Evolutionary conservation across 1,140 invertebrate species (phyloP), one percentile per base, ranked within the genome.

Genomic region (Dolichoris vasculosae): DNA sequence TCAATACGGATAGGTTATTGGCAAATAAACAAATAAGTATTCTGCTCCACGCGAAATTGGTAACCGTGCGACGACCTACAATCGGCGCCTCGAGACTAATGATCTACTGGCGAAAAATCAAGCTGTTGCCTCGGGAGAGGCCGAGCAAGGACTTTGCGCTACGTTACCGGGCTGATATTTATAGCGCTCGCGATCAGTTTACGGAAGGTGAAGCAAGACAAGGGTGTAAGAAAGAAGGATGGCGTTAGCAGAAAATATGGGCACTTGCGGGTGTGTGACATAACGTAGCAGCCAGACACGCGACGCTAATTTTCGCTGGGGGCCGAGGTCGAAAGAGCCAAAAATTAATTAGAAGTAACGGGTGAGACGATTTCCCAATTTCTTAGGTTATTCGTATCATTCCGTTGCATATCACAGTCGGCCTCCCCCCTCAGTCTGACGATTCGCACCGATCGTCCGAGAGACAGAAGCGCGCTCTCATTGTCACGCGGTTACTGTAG

Each of bases 281-380:
- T 78, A n/a, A 63, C 20, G 26, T 17, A 40, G 51, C 32, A 3
- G 11, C 76, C 35, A n/a, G n/a, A 23, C 35, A 43, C 71, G 46
- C 9, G 46, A 32, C 43, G 26, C 71, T 35, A 1, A 73, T 11
- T 13, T 20, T 75, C 38, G 20, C 43, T 2, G 46, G 8, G 35
- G 38, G 15, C 30, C n/a, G n/a, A n/a, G n/a, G n/a, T n/a, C n/a
- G n/a, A n/a, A n/a, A n/a, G n/a, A n/a, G n/a, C n/a, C n/a, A 9
- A 48, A 59, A 82, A 82, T 82, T 82, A 82, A 82, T 82, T 73
- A 73, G 69, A 73, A 46, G 35, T 40, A 71, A 82, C 64, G 43
- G 71, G 40, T 40, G 11, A 46, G 40, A 48, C 38, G 23, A 38
- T 38, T 79, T 79, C 23, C 59, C 38, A 79, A 79, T 79, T 64